phyloP scores from a whole-genome alignment of 2,888 invertebrate genomes.

The Papilio protenor region DNA sequence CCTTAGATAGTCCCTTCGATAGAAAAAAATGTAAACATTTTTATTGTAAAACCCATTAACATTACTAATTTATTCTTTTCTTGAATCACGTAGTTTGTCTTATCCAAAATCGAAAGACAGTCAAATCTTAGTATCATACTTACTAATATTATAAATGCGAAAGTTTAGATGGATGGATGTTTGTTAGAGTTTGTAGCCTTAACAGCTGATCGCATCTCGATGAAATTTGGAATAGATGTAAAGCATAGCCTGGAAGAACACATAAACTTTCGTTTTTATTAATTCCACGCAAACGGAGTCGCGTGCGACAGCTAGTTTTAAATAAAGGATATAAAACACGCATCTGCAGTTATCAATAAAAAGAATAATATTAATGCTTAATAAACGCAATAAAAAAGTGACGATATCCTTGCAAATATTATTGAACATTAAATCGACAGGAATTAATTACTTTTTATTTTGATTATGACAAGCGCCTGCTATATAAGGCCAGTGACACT shows the following conservation, averaged over 20 bases:
- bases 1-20: not conserved
- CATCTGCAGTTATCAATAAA: not conserved
- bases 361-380: not conserved
- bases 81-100: not conserved
- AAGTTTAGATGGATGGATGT: too few relatives aligned
- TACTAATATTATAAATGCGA: too few relatives aligned
- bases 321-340: not conserved
- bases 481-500: conserved; percentile 75
- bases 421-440: conserved; percentile 24
- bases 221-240: too few relatives aligned
- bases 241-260: too few relatives aligned
- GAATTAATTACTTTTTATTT: conserved; percentile 46
- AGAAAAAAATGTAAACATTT: not conserved
- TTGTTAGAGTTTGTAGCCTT: too few relatives aligned
- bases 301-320: not conserved
- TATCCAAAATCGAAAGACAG: not conserved
- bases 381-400: conserved; percentile 20
- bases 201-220: too few relatives aligned
- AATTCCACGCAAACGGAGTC: too few relatives aligned
- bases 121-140: too few relatives aligned
- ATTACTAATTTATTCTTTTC: not conserved
- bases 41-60: not conserved
- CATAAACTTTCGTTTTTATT: too few relatives aligned
- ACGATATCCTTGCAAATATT: conserved; percentile 33
- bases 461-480: conserved; percentile 50